Percentiles rank a stretch among this genome's conserved stretches.
Evolutionary conservation across 2,113 vertebrate genomes (phyloP).

Genomic region (Ceyx melanurus): DNA sequence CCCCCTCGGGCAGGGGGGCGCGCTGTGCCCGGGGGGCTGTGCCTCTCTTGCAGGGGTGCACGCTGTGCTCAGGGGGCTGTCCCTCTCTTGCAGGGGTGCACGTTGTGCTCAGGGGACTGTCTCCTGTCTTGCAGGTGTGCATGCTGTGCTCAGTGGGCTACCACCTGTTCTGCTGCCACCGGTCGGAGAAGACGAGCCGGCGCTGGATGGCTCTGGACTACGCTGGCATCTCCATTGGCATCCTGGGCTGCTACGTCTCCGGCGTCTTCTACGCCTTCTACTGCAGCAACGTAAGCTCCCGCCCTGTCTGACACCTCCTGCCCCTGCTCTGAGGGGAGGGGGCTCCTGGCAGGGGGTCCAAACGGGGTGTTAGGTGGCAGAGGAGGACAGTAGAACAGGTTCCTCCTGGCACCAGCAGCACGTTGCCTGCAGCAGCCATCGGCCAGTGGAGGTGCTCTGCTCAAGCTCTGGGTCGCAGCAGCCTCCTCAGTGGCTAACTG

Average conservation of each 20-base stretch:
- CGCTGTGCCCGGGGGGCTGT: no score
- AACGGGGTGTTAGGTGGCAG: neutral
- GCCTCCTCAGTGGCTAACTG: neutral
- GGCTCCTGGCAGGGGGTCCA: neutral
- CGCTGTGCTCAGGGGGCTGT: no score
- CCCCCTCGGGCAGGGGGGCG: no score
- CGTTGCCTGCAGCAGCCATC: neutral
- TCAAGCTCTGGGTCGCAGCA: neutral
- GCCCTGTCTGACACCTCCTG: no score
- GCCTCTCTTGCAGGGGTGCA: no score
- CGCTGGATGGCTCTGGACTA: slow-evolving; percentile 96
- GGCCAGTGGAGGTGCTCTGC: neutral
- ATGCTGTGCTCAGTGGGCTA: slow-evolving; percentile 95
- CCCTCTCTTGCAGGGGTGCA: no score
- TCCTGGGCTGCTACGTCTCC: slow-evolving; percentile 93
- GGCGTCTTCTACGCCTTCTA: slow-evolving; percentile 97
- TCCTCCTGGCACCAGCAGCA: neutral
- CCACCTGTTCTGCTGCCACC: slow-evolving; percentile 93
- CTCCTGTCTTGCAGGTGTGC: slow-evolving; percentile 78
- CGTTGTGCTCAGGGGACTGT: no score
- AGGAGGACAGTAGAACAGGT: neutral
- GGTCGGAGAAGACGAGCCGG: slow-evolving; percentile 92
- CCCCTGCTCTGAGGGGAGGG: no score
- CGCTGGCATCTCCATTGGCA: slow-evolving; percentile 90
- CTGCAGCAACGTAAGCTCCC: slow-evolving; percentile 87